Percentiles rank a stretch among this genome's conserved stretches.
phyloP scores from a whole-genome alignment of 92 coral and sea anemone genomes.

The Diadumene lineata region DNA sequence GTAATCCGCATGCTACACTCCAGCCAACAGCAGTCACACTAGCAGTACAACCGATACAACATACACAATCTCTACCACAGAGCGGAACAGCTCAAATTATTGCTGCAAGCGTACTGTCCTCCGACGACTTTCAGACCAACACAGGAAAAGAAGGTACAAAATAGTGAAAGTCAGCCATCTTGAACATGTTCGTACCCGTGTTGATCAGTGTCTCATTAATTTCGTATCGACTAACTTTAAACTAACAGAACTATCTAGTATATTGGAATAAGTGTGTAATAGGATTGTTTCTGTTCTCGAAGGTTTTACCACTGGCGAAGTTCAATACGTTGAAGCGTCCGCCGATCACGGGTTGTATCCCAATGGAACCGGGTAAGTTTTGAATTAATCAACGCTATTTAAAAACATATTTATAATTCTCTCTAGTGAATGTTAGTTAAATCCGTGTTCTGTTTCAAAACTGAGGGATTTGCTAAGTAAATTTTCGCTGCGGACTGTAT shows the following conservation, averaged over 20 bases:
- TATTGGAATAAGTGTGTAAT: not conserved
- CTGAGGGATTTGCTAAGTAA: not conserved
- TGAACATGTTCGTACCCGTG: not conserved
- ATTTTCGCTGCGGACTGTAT: not conserved
- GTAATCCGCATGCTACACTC: constrained; percentile 47
- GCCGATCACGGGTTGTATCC: constrained; percentile 89
- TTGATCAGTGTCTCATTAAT: constrained; percentile 27
- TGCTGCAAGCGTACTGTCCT: constrained; percentile 73
- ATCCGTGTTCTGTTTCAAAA: constrained; percentile 20
- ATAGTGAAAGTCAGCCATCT: not conserved
- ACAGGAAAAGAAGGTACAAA: constrained; percentile 72
- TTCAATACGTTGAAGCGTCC: constrained; percentile 83
- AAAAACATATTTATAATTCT: constrained; percentile 12
- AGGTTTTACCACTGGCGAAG: constrained; percentile 94
- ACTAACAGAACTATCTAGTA: not conserved
- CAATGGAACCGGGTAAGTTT: constrained; percentile 90
- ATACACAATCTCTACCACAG: constrained; percentile 61
- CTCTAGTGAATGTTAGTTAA: too few relatives aligned
- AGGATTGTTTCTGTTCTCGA: not conserved
- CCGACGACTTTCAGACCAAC: constrained; percentile 78
- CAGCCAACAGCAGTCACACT: constrained; percentile 64
- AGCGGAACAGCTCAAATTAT: constrained; percentile 68
- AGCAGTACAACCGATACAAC: constrained; percentile 75
- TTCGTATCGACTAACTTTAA: not conserved
- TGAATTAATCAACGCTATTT: not conserved